These are phyloP conservation scores for Olivierus martensii DNA, from an alignment of 1,140 invertebrate species.

Conservation along the genomic window DNA sequence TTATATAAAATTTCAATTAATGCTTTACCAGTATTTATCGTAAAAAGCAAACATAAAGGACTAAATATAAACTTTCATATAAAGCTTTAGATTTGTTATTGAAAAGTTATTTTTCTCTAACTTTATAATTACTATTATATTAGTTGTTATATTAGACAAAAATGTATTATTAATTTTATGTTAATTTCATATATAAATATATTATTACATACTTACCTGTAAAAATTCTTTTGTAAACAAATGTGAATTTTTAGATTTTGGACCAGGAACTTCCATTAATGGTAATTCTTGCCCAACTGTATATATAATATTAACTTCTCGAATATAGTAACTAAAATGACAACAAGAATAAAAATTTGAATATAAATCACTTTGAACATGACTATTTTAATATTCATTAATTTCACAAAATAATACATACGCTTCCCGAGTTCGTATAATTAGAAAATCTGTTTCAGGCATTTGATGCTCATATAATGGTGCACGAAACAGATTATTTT, in stretches of 20 bases:
- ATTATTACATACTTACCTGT: too few relatives aligned
- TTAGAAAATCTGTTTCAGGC: constrained; percentile 67
- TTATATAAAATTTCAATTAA: too few relatives aligned
- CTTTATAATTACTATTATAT: too few relatives aligned
- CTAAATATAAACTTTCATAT: too few relatives aligned
- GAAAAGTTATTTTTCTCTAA: too few relatives aligned
- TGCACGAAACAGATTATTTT: constrained; percentile 95
- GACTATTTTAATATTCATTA: background rate
- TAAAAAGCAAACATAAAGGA: too few relatives aligned
- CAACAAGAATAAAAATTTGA: constrained; percentile 1
- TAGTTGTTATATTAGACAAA: too few relatives aligned
- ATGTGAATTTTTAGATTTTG: constrained; percentile 94
- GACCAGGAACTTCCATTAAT: constrained; percentile 92
- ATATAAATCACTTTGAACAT: background rate
- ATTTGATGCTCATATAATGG: constrained; percentile 84
- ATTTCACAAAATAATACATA: constrained; percentile 26
- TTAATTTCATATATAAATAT: too few relatives aligned
- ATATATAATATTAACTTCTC: constrained; percentile 76
- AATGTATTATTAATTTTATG: too few relatives aligned
- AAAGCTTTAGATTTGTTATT: too few relatives aligned
- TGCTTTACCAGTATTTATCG: too few relatives aligned
- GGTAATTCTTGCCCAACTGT: constrained; percentile 91
- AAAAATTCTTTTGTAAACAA: constrained; percentile 95
- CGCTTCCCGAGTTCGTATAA: constrained; percentile 66
- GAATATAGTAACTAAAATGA: constrained; percentile 60